A percentile compares a stretch with the other conserved stretches of the same genome.
Conservation (phyloP, 2,797 vertebrate genomes). For the Anguilla anguilla region DNA sequence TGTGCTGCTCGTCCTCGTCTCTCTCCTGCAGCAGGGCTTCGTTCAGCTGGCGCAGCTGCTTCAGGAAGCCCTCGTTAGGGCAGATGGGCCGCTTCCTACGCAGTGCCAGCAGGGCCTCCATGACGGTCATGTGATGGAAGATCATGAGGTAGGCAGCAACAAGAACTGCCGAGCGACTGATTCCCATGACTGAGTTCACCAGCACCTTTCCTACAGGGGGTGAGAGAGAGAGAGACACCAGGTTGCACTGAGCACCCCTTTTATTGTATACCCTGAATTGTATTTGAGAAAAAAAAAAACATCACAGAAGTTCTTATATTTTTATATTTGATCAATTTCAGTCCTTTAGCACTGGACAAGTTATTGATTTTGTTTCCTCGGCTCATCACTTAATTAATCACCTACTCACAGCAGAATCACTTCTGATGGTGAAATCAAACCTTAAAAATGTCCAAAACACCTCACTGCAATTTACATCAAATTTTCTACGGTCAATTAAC, state of each 20-base stretch:
- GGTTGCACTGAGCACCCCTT: not conserved
- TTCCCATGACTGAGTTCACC: conserved; percentile 96
- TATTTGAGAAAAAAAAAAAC: not conserved
- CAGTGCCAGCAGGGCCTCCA: conserved; percentile 86
- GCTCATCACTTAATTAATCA: not conserved
- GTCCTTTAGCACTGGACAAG: not conserved
- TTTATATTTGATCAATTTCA: not conserved
- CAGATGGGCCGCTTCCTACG: conserved; percentile 87
- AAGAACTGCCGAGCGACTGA: conserved; percentile 87
- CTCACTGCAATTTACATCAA: not conserved
- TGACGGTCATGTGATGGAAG: conserved; percentile 90
- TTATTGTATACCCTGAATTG: not conserved
- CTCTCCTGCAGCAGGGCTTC: conserved; percentile 89
- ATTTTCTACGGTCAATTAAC: not conserved
- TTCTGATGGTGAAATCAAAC: not conserved
- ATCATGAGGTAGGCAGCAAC: conserved; percentile 96
- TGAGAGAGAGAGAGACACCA: not conserved
- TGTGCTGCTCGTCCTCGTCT: conserved; percentile 72
- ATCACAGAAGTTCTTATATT: not conserved
- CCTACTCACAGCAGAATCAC: not conserved
- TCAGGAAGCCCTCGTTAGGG: conserved; percentile 93
- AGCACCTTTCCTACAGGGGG: conserved; percentile 84
- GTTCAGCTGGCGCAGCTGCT: conserved; percentile 90
- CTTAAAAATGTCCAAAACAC: not conserved
- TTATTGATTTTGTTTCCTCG: not conserved